phyloP scores from a whole-genome alignment of 2,113 vertebrate species.

The Euleptes europaea region DNA sequence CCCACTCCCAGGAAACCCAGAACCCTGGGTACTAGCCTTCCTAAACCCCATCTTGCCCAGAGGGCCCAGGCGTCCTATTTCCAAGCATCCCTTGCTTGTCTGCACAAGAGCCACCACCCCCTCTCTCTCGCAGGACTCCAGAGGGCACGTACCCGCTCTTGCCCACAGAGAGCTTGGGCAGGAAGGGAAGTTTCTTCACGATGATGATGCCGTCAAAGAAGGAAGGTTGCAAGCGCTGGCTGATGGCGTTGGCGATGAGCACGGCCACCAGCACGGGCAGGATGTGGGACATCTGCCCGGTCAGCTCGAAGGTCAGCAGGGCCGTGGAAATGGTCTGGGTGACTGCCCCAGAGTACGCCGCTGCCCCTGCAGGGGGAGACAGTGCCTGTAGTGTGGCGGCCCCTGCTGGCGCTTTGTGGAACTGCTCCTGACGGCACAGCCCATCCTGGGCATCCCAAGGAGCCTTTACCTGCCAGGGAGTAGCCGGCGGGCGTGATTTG shows the following conservation, averaged over 20 bases:
- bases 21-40: not conserved
- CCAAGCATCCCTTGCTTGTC: not conserved
- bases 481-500: constrained; percentile 37
- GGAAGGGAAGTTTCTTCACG: constrained; percentile 39
- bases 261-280: constrained; percentile 38
- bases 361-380: constrained; percentile 1
- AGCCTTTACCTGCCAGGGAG: constrained; percentile 37
- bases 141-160: not conserved
- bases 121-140: not conserved
- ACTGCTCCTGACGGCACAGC: too few relatives aligned
- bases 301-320: constrained; percentile 46
- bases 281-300: constrained; percentile 54
- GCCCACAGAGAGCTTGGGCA: constrained; percentile 21
- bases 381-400: not conserved
- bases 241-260: constrained; percentile 42
- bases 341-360: constrained; percentile 41
- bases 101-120: not conserved
- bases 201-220: constrained; percentile 50
- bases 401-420: not conserved
- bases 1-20: not conserved
- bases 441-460: not conserved
- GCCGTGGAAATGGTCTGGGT: constrained; percentile 51
- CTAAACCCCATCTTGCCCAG: not conserved
- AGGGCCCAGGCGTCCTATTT: not conserved
- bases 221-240: constrained; percentile 38